phyloP scores from a whole-genome alignment of 1,140 invertebrate genomes.

The Odontomachus brunneus region DNA sequence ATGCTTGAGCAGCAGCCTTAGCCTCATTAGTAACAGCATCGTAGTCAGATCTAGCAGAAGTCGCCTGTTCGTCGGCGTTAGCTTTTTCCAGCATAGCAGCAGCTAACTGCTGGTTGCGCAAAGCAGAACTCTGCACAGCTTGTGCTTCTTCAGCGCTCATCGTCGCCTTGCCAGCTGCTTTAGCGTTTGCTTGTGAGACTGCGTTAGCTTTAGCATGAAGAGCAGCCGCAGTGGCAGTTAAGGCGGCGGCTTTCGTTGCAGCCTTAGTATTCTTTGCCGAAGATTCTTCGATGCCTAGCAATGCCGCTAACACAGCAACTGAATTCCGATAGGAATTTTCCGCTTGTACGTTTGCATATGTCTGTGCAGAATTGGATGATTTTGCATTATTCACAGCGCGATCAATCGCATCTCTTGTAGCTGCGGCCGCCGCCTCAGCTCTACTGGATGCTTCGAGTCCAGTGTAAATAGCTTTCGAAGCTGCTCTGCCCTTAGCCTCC shows the following conservation, averaged over 20 bases:
- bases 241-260: background rate
- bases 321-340: background rate
- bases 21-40: background rate
- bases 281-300: background rate
- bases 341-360: background rate
- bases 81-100: background rate
- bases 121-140: background rate
- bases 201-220: slow-evolving; percentile 34
- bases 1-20: slow-evolving; percentile 3
- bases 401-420: background rate
- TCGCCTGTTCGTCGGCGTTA: background rate
- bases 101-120: background rate
- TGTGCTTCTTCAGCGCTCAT: background rate
- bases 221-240: background rate
- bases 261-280: background rate
- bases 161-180: background rate
- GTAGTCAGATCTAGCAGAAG: background rate
- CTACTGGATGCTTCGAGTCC: background rate
- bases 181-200: background rate
- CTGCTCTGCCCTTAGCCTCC: background rate
- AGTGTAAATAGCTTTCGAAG: background rate
- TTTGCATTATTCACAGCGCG: background rate
- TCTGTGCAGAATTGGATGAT: background rate
- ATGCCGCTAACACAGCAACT: background rate
- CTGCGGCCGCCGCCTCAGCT: background rate